These are phyloP conservation scores for Crypturellus tataupa DNA, from an alignment of 2,797 vertebrate genomes.

Conservation along the genomic window DNA sequence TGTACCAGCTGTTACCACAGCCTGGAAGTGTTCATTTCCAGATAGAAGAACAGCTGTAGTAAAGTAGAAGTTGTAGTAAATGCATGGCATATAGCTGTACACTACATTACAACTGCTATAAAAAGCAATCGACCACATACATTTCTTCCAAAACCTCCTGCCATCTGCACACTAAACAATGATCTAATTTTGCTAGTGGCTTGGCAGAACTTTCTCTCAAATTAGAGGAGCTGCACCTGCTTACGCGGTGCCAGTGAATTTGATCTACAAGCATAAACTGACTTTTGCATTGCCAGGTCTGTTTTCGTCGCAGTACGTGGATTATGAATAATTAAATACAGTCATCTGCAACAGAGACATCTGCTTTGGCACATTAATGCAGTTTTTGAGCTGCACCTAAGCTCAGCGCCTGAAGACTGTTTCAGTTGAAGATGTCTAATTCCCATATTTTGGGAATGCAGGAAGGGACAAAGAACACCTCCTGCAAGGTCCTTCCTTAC, in stretches of 20 bases:
- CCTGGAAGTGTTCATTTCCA: conserved; percentile 7
- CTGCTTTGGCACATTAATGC: neutral
- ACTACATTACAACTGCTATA: neutral
- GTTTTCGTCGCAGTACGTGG: neutral
- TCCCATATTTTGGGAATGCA: neutral
- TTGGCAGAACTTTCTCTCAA: neutral
- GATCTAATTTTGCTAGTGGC: neutral
- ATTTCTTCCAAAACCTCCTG: neutral
- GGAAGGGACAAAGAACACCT: neutral
- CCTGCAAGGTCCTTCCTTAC: neutral
- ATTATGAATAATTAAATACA: conserved; percentile 32
- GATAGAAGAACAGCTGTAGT: conserved; percentile 4
- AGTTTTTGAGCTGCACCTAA: neutral
- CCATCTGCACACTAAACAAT: neutral
- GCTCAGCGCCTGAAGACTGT: neutral
- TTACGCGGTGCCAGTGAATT: neutral
- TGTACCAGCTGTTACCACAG: neutral
- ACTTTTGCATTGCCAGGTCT: neutral
- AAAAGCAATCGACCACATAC: neutral
- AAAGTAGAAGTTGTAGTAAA: conserved; percentile 25
- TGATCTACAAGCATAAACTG: neutral
- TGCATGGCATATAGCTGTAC: neutral
- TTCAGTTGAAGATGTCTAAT: neutral
- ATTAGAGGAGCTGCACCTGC: neutral
- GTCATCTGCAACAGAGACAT: neutral